Evolutionary conservation across 2,113 vertebrate species (phyloP).

Genomic region (Miniopterus natalensis): DNA sequence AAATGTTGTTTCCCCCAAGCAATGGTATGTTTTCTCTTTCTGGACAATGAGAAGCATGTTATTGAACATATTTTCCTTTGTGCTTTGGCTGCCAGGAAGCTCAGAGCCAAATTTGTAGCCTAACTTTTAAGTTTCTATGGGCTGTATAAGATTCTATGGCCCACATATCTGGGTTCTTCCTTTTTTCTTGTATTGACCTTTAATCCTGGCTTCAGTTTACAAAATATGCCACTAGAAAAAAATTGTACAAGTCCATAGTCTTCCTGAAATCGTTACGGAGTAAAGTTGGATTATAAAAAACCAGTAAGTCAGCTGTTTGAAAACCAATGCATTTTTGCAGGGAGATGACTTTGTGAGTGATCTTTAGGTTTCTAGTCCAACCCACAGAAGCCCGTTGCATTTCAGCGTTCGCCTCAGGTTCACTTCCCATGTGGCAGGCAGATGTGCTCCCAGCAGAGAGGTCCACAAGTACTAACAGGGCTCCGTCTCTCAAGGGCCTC

Average conservation of each 20-base stretch:
- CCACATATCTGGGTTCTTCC: neutral
- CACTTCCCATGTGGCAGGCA: neutral
- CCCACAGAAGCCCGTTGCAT: neutral
- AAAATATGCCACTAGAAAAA: constrained; percentile 33
- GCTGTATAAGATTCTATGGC: neutral
- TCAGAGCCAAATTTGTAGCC: constrained; percentile 6
- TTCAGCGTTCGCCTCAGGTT: neutral
- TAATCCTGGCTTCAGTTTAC: neutral
- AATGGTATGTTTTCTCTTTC: constrained; percentile 43
- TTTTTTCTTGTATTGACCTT: constrained; percentile 23
- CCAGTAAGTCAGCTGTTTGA: neutral
- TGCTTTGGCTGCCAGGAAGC: constrained; percentile 54
- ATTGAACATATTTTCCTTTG: constrained; percentile 63
- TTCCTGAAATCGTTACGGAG: constrained; percentile 22
- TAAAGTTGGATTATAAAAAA: neutral
- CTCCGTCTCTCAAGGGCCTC: neutral
- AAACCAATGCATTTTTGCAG: neutral
- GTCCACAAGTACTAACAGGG: neutral
- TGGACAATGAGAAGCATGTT: neutral
- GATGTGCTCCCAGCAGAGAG: neutral
- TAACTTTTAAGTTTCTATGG: neutral
- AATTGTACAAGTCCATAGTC: neutral
- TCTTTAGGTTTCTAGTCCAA: neutral
- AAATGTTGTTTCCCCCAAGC: constrained; percentile 35
- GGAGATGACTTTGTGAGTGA: neutral